phyloP scores from a whole-genome alignment of 2,888 invertebrate genomes.

The Leptinotarsa rubiginosa region DNA sequence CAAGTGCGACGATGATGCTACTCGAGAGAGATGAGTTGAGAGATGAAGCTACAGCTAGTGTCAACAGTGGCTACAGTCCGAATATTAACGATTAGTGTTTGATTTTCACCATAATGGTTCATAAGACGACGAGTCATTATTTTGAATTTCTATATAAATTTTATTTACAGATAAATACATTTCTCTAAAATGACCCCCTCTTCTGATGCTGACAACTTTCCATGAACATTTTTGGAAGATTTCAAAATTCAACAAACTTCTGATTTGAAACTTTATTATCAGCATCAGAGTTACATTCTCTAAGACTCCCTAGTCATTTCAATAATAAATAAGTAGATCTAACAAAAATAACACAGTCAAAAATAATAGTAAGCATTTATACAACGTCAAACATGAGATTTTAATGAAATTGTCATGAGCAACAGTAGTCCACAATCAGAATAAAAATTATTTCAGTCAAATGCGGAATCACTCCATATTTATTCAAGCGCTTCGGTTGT shows the following conservation, averaged over 20 bases:
- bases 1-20: conserved; percentile 1
- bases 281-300: conserved; percentile 9
- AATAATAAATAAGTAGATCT: conserved; percentile 51
- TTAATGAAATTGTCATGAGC: conserved; percentile 13
- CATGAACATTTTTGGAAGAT: background rate
- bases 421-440: conserved; percentile 16
- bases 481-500: background rate
- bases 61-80: conserved; percentile 3
- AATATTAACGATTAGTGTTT: conserved; percentile 11
- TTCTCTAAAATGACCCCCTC: background rate
- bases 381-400: conserved; percentile 31
- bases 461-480: conserved; percentile 16
- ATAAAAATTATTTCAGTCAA: conserved; percentile 19
- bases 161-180: conserved; percentile 22
- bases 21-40: conserved; percentile 5
- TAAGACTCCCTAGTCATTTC: conserved; percentile 19
- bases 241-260: background rate
- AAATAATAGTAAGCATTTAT: conserved; percentile 43
- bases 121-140: conserved; percentile 14
- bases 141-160: conserved; percentile 9
- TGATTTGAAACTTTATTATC: background rate
- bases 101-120: conserved; percentile 4
- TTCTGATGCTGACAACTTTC: conserved; percentile 5
- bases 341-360: conserved; percentile 59
- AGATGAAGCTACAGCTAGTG: conserved; percentile 4